Evolutionary conservation across 2,888 invertebrate genomes (phyloP).

Genomic region (Dicyrtoma fusca): DNA sequence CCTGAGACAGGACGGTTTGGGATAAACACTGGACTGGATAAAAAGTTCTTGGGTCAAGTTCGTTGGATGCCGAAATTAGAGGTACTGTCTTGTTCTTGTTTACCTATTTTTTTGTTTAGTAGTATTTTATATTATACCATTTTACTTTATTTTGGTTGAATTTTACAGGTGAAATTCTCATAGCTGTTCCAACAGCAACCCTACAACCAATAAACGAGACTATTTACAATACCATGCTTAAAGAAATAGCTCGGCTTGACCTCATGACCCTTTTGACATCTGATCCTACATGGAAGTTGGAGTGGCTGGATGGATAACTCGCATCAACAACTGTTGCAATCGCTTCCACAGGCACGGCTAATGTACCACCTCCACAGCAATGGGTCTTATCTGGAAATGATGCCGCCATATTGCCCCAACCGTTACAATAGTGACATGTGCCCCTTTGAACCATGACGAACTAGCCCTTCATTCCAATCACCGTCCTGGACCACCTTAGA

Average conservation of each 20-base stretch:
- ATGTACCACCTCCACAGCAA: not conserved
- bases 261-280: conserved; percentile 47
- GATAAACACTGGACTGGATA: conserved; percentile 42
- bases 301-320: conserved; percentile 47
- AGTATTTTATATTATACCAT: not conserved
- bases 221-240: conserved; percentile 41
- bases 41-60: conserved; percentile 49
- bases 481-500: conserved; percentile 43
- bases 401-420: not conserved
- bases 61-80: conserved; percentile 51
- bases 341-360: conserved; percentile 8
- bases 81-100: conserved; percentile 34
- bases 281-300: conserved; percentile 38
- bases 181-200: conserved; percentile 44
- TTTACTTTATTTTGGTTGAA: conserved; percentile 10
- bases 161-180: conserved; percentile 50
- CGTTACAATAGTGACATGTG: not conserved
- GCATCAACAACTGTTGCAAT: too few relatives aligned
- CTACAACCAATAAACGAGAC: conserved; percentile 36
- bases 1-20: conserved; percentile 52
- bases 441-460: not conserved
- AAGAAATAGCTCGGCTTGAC: conserved; percentile 50
- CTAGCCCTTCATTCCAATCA: not conserved
- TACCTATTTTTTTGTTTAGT: not conserved
- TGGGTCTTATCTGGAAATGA: not conserved